Evolutionary conservation across 2,797 vertebrate species (phyloP), one percentile per base, ranked within the genome.

Genomic region (Coreius guichenoti): DNA sequence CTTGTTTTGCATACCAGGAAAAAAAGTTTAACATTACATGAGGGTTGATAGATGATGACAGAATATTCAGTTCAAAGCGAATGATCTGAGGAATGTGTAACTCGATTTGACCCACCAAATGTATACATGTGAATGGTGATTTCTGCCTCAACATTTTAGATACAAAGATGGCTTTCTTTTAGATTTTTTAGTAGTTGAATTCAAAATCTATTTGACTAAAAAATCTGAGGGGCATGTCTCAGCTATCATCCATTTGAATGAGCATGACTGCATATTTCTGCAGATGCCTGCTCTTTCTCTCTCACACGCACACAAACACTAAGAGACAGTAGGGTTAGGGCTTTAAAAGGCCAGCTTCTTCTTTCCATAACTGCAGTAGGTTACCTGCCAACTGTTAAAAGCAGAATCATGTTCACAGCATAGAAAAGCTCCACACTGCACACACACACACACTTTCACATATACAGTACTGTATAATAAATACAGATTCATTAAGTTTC

Each of bases 331-430:
- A 21, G 36, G 73, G 29, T 75, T 75, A 7, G 17, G 29, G 75
- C 33, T 77, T 56, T 83, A 43, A 77, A 58, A 70, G 17, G n/a
- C 7, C 51, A 79, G 65, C 14, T 29, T 84, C 29, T 72, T 17
- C 51, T 61, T 78, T 70, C 49, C 39, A 73, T 4, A 79, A 47
- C 17, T 61, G 31, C 58, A 74, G 23, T 47, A 76, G 8, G 23
- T 67, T 54, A 67, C 36, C 72, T 77, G 47, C 67, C 76, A 69
- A 79, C 51, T 69, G 74, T 79, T 85, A 85, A 85, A 85, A 85
- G 83, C 83, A 70, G 14, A 85, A 70, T 79, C 80, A 23, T 79
- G 80, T 68, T 58, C 58, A 85, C 75, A 47, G n/a, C 63, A 84
- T 68, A 7, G 31, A 76, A 65, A 77, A 70, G 11, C 26, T 61